Base-by-base conservation (phyloP, 2,113 vertebrate species). In the Desmodus rotundus region DNA sequence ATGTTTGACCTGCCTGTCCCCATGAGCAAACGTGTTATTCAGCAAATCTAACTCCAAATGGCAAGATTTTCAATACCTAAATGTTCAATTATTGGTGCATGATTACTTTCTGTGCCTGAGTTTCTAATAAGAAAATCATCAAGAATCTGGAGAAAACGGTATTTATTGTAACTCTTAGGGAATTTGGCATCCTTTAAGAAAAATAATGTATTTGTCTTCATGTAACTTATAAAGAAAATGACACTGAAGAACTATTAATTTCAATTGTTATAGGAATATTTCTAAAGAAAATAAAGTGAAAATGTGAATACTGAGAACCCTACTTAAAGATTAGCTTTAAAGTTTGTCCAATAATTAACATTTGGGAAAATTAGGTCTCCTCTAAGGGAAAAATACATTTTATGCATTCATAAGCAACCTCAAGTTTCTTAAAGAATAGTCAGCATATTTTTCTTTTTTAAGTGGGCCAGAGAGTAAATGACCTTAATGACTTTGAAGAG, bases 391-490 rank as follows among this genome's bases (percentile, higher is more conserved):
- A 85, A 70, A 86, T 87, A 54, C 5, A 54, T 81, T 84, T 19
- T 12, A 19, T 80, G 17, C 17, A 87, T 89, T 92, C 28, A 54
- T 10, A 89, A 76, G 41, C 45, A 94, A n/a, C 45, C 7, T n/a
- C 7, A 54, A 38, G 19, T 72, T 86, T 96, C 41, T 73, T 85
- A 82, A 91, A 65, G 16, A 81, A 83, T 54, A 80, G 36, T 31
- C 26, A 28, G 3, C 1, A 13, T 76, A n/a, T 85, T 82, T 67
- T 87, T 52, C 13, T 63, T 78, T 81, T 85, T 56, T 10, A 92
- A 91, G 26, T 67, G 36, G 41, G 65, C 4, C 26, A 96, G 56
- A 47, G 86, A 94, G 61, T 72, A 93, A 94, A 91, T 95, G 65
- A 77, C 33, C 33, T 33, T 52, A 91, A 95, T 91, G 68, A 68